A percentile compares a stretch with the other conserved stretches of the same genome.
phyloP scores from a whole-genome alignment of 2,888 invertebrate genomes.

The Ectropis crepuscularia region DNA sequence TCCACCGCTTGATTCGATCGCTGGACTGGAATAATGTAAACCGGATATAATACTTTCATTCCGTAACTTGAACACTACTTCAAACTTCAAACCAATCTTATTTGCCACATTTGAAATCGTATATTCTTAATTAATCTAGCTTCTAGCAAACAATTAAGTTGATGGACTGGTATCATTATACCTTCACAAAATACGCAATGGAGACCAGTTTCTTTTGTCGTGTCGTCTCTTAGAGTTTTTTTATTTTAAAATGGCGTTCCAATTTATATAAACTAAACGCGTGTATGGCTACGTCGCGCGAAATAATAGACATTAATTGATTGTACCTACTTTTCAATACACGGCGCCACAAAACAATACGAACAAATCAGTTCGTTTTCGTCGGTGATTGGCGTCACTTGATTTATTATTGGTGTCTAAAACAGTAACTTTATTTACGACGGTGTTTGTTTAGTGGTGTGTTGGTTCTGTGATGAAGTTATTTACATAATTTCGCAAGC shows the following conservation, averaged over 20 bases:
- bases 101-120: too few species aligned
- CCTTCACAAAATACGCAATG: too few species aligned
- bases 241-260: not conserved
- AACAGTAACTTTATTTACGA: slow-evolving; percentile 10
- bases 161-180: too few species aligned
- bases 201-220: not conserved
- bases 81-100: too few species aligned
- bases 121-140: too few species aligned
- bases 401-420: not conserved
- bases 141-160: too few species aligned
- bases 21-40: too few species aligned
- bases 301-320: not conserved
- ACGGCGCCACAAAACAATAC: not conserved
- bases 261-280: not conserved
- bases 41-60: too few species aligned
- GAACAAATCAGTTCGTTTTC: not conserved
- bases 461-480: slow-evolving; percentile 22
- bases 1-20: too few species aligned
- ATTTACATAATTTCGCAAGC: slow-evolving; percentile 47
- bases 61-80: too few species aligned
- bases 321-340: not conserved
- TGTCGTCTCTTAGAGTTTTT: not conserved
- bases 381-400: slow-evolving; percentile 6
- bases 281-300: not conserved
- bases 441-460: slow-evolving; percentile 5